Evolutionary conservation across 2,113 vertebrate genomes (phyloP), one percentile per base, ranked within the genome.

Genomic region (Pavo muticus): DNA sequence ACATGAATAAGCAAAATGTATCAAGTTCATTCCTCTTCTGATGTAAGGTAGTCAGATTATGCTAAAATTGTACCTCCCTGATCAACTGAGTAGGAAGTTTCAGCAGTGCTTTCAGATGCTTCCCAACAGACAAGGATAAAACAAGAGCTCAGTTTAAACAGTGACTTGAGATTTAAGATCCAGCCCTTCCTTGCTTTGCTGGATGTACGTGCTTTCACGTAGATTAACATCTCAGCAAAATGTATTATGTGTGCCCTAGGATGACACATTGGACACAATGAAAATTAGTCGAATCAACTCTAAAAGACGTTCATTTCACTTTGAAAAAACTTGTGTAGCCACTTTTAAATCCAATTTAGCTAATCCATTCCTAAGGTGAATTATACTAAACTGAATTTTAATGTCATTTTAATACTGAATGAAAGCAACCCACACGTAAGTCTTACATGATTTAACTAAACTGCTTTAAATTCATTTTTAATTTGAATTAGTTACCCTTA

Each of bases 361-460:
- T 94, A 93, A 96, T 84, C 88, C 65, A 87, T 80, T 95, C 77
- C 70, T 81, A 92, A 96, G 70, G 86, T 96, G 84, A 93, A 92
- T 93, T 96, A 94, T n/a, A 72, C 61, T 72, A 82, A 94, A 91
- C 35, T 89, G 48, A 91, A 92, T 92, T 94, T 87, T 87, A 92
- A 91, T 1, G 1, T 83, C 16, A 74, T 93, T 90, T 94, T 88
- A 95, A 93, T 81, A 75, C 65, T 52, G 65, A 92, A 92, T 73
- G 73, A 92, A 94, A 93, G 73, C 73, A 94, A 84, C 30, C n/a
- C 67, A 87, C 59, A 65, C 12, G 72, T 40, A 90, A 79, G 45
- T 87, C 84, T 79, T 82, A 82, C 27, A 32, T 1, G 1, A 94
- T 84, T 96, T 84, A 93, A 82, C 59, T 88, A 57, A 93, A 89